Percentiles rank a stretch among this genome's conserved stretches.
Conservation (phyloP, 2,797 vertebrate species). For the Zalophus californianus region DNA sequence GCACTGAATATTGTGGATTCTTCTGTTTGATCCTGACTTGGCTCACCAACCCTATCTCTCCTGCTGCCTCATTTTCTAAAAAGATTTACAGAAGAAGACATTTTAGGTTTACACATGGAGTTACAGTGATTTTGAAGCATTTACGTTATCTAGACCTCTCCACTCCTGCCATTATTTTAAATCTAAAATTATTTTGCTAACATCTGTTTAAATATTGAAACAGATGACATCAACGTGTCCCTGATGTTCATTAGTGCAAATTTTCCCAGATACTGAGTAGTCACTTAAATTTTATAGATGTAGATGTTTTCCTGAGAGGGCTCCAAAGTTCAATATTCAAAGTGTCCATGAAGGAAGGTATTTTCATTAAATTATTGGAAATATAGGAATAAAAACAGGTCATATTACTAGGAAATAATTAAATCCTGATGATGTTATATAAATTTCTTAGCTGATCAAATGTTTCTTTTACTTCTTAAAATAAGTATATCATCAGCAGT, state of each 20-base stretch:
- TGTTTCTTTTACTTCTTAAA: constrained; percentile 8
- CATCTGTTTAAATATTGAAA: not conserved
- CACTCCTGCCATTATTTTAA: not conserved
- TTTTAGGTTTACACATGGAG: constrained; percentile 36
- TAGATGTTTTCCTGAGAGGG: not conserved
- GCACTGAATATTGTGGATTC: not conserved
- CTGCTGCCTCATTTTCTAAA: constrained; percentile 11
- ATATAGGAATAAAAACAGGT: constrained; percentile 24
- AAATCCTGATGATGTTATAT: not conserved
- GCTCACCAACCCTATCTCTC: not conserved
- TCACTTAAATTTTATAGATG: constrained; percentile 22
- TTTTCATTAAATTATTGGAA: constrained; percentile 46
- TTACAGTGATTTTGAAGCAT: not conserved
- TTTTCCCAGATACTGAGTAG: constrained; percentile 20
- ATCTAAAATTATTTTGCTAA: not conserved
- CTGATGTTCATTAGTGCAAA: not conserved
- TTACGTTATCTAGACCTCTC: constrained; percentile 29
- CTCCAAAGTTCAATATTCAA: not conserved
- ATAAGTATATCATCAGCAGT: not conserved
- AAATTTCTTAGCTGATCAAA: not conserved
- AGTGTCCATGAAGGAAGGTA: not conserved
- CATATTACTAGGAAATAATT: not conserved
- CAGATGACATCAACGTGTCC: not conserved
- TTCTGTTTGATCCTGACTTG: constrained; percentile 18
- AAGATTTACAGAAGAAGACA: not conserved